Evolutionary conservation across 2,113 vertebrate genomes (phyloP).

Genomic region (Periophthalmodon schlosseri): DNA sequence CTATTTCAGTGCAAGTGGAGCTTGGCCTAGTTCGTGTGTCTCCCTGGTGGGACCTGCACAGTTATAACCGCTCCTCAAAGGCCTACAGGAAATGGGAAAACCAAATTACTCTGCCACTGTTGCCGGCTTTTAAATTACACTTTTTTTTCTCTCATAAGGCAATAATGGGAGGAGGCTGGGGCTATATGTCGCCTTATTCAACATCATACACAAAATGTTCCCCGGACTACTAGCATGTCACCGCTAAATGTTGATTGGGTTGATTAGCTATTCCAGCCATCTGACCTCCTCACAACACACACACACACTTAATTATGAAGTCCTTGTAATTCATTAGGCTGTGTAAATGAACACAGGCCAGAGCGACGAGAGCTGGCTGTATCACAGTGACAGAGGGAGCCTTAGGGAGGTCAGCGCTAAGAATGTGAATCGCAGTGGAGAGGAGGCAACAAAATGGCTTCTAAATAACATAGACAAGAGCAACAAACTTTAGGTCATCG

Average conservation of each 20-base stretch:
- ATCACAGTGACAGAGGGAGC: conserved; percentile 45
- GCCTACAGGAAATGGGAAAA: conserved; percentile 78
- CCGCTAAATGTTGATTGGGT: conserved; percentile 55
- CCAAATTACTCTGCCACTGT: conserved; percentile 75
- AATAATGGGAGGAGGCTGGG: conserved; percentile 11
- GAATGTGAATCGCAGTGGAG: conserved; percentile 30
- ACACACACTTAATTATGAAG: conserved; percentile 49
- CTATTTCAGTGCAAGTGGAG: conserved; percentile 78
- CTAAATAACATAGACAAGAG: neutral
- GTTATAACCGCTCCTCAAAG: conserved; percentile 72
- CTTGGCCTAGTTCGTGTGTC: conserved; percentile 73
- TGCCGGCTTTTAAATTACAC: conserved; percentile 52
- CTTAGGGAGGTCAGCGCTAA: conserved; percentile 47
- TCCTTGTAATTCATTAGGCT: conserved; percentile 74
- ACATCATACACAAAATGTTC: conserved; percentile 34
- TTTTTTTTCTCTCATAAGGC: conserved; percentile 23
- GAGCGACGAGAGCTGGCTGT: conserved; percentile 37
- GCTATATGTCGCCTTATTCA: conserved; percentile 24
- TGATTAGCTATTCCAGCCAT: conserved; percentile 69
- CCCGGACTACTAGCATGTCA: conserved; percentile 34
- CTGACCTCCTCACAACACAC: conserved; percentile 60
- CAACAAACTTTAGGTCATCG: neutral
- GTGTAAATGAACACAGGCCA: conserved; percentile 67
- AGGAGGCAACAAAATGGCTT: neutral
- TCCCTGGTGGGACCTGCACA: conserved; percentile 69